Conservation (phyloP, 35 echinoderm and acorn worm species). For the Nesometra sesokonis region DNA sequence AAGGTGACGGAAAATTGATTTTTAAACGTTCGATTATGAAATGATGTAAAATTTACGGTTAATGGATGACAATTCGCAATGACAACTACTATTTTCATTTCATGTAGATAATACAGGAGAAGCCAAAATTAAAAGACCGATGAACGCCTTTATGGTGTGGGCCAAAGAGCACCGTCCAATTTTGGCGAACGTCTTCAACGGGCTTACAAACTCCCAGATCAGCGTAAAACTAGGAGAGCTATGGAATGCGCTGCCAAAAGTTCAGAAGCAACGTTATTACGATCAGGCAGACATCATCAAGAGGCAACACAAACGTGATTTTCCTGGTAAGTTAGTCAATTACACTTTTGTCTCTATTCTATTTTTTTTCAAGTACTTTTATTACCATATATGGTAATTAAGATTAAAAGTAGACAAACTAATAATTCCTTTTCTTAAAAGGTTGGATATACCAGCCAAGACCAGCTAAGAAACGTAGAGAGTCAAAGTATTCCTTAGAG, state of each 20-base stretch:
- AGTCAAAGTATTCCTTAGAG: neutral
- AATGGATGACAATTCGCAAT: no score
- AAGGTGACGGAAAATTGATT: no score
- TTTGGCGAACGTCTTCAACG: constrained; percentile 15
- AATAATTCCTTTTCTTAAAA: neutral
- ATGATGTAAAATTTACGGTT: no score
- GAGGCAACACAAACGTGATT: constrained; percentile 41
- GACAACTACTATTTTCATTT: no score
- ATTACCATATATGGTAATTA: no score
- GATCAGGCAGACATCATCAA: constrained; percentile 26
- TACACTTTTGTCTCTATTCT: neutral
- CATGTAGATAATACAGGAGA: neutral
- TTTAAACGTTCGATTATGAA: no score
- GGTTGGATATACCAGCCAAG: constrained; percentile 35
- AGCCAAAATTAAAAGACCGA: constrained; percentile 33
- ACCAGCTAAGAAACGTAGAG: constrained; percentile 12
- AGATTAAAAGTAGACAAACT: no score
- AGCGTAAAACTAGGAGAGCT: constrained; percentile 45
- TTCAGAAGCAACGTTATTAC: constrained; percentile 35
- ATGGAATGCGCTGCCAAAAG: constrained; percentile 33
- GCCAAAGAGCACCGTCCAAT: constrained; percentile 22
- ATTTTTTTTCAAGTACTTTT: no score
- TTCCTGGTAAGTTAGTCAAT: constrained; percentile 19
- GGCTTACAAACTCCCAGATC: constrained; percentile 38
- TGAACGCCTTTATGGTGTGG: constrained; percentile 64